Percentiles rank a stretch among this genome's conserved stretches.
phyloP scores from a whole-genome alignment of 2,113 vertebrate genomes.

The Seriola aureovittata region DNA sequence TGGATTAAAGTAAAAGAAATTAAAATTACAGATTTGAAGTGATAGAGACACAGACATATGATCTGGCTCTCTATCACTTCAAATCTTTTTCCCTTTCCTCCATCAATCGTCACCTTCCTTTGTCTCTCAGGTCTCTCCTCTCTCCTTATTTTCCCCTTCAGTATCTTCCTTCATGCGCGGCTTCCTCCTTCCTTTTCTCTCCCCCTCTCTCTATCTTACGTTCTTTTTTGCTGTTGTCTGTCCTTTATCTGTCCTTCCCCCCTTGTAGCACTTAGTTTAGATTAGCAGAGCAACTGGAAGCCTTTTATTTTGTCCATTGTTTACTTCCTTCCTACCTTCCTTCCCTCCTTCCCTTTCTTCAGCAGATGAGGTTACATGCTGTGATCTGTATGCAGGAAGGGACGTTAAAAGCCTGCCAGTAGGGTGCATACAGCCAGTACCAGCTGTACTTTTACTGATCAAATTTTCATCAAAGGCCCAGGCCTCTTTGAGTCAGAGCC shows the following conservation, averaged over 20 bases:
- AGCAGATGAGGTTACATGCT: conserved; percentile 13
- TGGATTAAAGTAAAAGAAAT: not conserved
- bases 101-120: conserved; percentile 24
- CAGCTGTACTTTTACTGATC: conserved; percentile 62
- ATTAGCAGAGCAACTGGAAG: conserved; percentile 39
- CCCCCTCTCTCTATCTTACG: not conserved
- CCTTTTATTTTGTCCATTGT: conserved; percentile 21
- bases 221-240: not conserved
- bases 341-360: not conserved
- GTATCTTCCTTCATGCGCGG: conserved; percentile 24
- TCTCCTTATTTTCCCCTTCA: not conserved
- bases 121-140: conserved; percentile 9
- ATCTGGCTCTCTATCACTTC: not conserved
- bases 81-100: not conserved
- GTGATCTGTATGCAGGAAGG: conserved; percentile 42
- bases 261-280: conserved; percentile 46
- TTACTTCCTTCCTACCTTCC: conserved; percentile 8
- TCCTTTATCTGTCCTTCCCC: conserved; percentile 42
- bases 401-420: conserved; percentile 60
- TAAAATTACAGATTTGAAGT: too few relatives aligned
- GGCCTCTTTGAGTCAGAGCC: conserved; percentile 42
- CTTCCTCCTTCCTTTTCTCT: conserved; percentile 23
- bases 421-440: conserved; percentile 35
- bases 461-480: conserved; percentile 65
- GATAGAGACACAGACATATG: not conserved